Conservation (phyloP, 2,797 vertebrate genomes). For the Tiaroga cobitis region DNA sequence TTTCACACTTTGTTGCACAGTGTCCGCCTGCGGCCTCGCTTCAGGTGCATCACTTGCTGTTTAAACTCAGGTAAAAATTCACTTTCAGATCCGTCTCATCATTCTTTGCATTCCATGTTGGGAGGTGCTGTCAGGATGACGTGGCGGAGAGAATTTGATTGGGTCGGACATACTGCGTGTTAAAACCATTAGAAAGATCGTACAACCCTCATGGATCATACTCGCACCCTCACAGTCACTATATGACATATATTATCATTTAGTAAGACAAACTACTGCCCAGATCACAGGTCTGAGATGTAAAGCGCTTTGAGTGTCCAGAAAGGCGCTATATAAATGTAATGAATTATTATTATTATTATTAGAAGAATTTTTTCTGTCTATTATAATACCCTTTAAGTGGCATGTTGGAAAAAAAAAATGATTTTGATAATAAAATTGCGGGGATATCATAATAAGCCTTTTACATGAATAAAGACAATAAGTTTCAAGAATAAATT, state of each 20-base stretch:
- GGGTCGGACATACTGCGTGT: not conserved
- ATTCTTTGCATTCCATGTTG: slow-evolving; percentile 75
- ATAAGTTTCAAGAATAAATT: not conserved
- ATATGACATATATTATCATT: not conserved
- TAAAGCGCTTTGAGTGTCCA: no score
- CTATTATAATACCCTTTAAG: not conserved
- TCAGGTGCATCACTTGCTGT: slow-evolving; percentile 93
- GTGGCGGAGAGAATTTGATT: not conserved
- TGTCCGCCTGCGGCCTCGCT: slow-evolving; percentile 84
- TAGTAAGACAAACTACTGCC: not conserved
- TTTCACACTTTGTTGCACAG: slow-evolving; percentile 83
- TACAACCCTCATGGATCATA: not conserved
- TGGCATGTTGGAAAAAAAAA: not conserved
- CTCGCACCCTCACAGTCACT: not conserved
- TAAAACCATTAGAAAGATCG: not conserved
- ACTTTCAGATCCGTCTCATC: slow-evolving; percentile 76
- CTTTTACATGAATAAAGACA: not conserved
- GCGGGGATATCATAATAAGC: not conserved
- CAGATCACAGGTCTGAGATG: not conserved
- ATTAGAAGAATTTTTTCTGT: no score
- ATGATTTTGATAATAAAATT: not conserved
- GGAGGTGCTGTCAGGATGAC: slow-evolving; percentile 50
- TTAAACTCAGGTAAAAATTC: slow-evolving; percentile 93
- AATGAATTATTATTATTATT: no score
- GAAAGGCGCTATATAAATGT: no score